Base-by-base conservation (phyloP, 2,113 vertebrate genomes). In the Apteryx owenii region DNA sequence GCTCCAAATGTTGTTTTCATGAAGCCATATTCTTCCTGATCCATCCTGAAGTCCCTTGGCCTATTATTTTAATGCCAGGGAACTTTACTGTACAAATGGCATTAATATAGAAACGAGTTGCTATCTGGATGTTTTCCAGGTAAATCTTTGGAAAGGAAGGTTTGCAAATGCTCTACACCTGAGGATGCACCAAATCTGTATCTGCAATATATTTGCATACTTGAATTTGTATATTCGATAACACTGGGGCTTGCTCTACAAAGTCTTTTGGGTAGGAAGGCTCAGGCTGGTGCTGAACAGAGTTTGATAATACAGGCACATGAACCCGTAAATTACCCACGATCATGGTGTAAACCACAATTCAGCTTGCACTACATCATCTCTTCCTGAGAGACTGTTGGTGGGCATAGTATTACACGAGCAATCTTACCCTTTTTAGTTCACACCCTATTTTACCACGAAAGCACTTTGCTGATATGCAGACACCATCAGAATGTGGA, bases 1-100 rank as follows among this genome's bases (percentile, higher is more conserved):
- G 87, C 85, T 97, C 89, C 97, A 97, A 97, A 96, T 96, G 93
- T 54, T 97, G 94, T 93, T 97, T 97, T 96, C 56, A 8, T 66
- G 93, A 96, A 97, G 90, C 81, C 14, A 16, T 95, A 94, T 96
- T 98, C 93, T 97, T 93, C 65, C 69, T 77, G 48, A 93, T 75
- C 64, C 33, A 14, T 58, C 77, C 64, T 95, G 23, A 96, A 92
- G 85, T 97, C 82, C 82, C 86, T 89, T 93, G 90, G 76, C 36
- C 92, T 84, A 75, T 91, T 78, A 94, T 75, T 83, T 81, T 88
- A 61, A 81, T 48, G 44, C 54, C 58, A 42, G 42, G 40, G 66
- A 93, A 92, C 69, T 70, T 73, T 80, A 71, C 77, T 71, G 56
- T 71, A 88, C 72, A 94, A 93, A 94, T 69, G 62, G 50, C 53